Evolutionary conservation across 2,797 vertebrate species (phyloP), one percentile per base, ranked within the genome.

Genomic region (Anisognathus igniventris): DNA sequence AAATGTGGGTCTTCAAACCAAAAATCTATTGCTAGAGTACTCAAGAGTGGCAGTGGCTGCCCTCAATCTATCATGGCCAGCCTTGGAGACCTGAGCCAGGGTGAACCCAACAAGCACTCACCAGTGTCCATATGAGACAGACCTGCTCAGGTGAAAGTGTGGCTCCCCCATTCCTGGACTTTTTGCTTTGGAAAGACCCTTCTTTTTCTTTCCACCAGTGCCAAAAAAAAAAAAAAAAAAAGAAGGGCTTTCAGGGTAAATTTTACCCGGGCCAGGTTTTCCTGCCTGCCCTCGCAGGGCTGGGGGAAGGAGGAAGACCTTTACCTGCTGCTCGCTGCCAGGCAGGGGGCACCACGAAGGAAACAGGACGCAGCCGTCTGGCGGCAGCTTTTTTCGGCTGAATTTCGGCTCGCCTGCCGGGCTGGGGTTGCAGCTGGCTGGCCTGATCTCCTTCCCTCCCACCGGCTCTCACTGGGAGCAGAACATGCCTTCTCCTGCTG

Each of bases 401-500:
- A 37, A 81, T 91, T 86, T 88, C 1, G 6, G 47, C 83, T 93
- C 92, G 66, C 92, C 95, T 96, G 88, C 88, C 3, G 56, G 86
- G 88, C 73, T 84, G 77, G 83, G 90, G 80, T 53, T 96, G 92
- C 93, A 96, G 88, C 96, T 96, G 93, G 94, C 85, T 93, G 86
- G 77, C 83, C 90, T 81, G 82, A 88, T 81, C 94, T 78, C 70
- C 80, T 64, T 88, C 82, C 93, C 89, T 94, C 92, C 92, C 85
- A 72, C 84, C 8, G 22, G 78, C 91, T 91, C 91, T 95, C 91
- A 16, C 81, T 42, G 79, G 73, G 91, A 93, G 73, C 86, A 91
- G 93, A 93, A 93, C 93, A 95, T 84, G 94, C 85, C 82, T 96
- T 93, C 92, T 95, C 94, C 93, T 56, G 93, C 92, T 94, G 94